phyloP scores from a whole-genome alignment of 2,797 vertebrate genomes.

The Tragelaphus eurycerus region DNA sequence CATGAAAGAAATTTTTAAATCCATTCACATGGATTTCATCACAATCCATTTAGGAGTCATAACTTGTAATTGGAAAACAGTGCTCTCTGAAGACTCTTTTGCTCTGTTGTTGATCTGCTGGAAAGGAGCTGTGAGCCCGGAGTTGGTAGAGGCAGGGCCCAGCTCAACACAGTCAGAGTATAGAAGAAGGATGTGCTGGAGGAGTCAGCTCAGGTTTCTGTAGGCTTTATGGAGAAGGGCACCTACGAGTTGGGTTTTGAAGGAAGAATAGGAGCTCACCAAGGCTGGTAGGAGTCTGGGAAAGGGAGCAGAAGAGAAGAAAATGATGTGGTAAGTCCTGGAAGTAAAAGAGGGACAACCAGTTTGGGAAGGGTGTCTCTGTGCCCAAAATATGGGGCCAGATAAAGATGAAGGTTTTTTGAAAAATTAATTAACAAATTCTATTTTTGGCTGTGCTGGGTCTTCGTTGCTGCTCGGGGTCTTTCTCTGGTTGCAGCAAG shows the following conservation, averaged over 20 bases:
- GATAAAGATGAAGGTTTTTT: not conserved
- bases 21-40: not conserved
- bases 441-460: not conserved
- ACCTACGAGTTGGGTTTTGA: not conserved
- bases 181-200: not conserved
- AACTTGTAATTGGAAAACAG: not conserved
- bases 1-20: not conserved
- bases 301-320: not conserved
- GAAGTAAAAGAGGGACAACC: not conserved
- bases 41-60: not conserved
- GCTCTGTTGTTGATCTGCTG: not conserved
- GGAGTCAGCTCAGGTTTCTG: not conserved
- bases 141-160: not conserved
- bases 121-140: not conserved
- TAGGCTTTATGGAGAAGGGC: not conserved
- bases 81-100: not conserved
- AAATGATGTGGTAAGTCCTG: not conserved
- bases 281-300: not conserved
- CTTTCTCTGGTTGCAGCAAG: not conserved
- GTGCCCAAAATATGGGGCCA: not conserved
- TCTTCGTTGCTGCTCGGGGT: not conserved
- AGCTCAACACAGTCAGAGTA: not conserved
- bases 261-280: not conserved
- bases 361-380: not conserved
- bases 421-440: not conserved